phyloP scores from a whole-genome alignment of 2,113 vertebrate species.

The Ageneiosus marmoratus region DNA sequence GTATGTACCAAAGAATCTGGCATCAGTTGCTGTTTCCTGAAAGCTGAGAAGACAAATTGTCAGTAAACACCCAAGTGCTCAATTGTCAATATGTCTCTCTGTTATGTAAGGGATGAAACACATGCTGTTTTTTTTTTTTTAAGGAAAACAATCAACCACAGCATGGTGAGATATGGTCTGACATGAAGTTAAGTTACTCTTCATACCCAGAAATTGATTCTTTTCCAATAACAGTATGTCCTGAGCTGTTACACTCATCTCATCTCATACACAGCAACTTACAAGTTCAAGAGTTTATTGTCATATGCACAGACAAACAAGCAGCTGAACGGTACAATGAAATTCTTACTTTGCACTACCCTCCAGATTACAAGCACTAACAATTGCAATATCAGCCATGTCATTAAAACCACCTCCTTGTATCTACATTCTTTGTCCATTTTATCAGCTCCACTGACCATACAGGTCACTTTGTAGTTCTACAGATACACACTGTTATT shows the following conservation, averaged over 20 bases:
- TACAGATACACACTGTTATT: too few species aligned
- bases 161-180: background rate
- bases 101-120: background rate
- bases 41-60: constrained; percentile 3
- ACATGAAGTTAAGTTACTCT: background rate
- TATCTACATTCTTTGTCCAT: too few species aligned
- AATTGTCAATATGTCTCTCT: background rate
- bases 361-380: too few species aligned
- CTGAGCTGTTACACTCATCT: background rate
- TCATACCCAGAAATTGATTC: background rate
- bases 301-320: too few species aligned
- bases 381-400: too few species aligned
- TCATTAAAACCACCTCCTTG: too few species aligned
- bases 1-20: background rate
- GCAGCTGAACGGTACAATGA: too few species aligned
- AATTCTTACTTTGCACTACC: too few species aligned
- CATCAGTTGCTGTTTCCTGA: background rate
- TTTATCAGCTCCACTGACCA: too few species aligned
- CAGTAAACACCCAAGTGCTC: background rate
- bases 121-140: background rate
- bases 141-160: background rate
- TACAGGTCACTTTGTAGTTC: too few species aligned
- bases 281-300: too few species aligned
- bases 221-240: background rate
- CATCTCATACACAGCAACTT: too few species aligned